phyloP scores from a whole-genome alignment of 2,113 vertebrate genomes.

The Labeo catla region DNA sequence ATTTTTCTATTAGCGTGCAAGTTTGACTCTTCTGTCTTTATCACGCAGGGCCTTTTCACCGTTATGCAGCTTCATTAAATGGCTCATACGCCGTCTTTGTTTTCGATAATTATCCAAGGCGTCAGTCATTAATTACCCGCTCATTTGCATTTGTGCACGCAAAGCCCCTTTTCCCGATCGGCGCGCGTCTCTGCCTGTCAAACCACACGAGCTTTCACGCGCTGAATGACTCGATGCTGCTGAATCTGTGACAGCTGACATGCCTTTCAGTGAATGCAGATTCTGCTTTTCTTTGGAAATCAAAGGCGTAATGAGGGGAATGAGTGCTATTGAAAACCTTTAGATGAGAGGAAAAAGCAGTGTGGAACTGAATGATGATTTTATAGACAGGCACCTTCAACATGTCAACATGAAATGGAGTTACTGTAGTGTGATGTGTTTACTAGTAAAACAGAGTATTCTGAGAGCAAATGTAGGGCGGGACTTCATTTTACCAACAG shows the following conservation, averaged over 20 bases:
- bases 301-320: constrained; percentile 30
- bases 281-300: neutral
- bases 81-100: constrained; percentile 66
- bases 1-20: neutral
- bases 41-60: neutral
- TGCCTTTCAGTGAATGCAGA: neutral
- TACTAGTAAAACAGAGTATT: neutral
- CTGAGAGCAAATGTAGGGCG: neutral
- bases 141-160: constrained; percentile 52
- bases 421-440: neutral
- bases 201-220: constrained; percentile 24
- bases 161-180: constrained; percentile 34
- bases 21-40: neutral
- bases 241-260: constrained; percentile 24
- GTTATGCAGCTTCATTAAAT: constrained; percentile 59
- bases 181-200: neutral
- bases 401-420: neutral
- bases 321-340: neutral
- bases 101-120: constrained; percentile 76
- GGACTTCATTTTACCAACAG: no score
- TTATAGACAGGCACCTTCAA: neutral
- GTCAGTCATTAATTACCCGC: constrained; percentile 70
- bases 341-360: neutral
- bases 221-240: neutral
- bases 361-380: neutral